Conservation (phyloP, 2,113 vertebrate genomes). For the Marmota flaviventris region DNA sequence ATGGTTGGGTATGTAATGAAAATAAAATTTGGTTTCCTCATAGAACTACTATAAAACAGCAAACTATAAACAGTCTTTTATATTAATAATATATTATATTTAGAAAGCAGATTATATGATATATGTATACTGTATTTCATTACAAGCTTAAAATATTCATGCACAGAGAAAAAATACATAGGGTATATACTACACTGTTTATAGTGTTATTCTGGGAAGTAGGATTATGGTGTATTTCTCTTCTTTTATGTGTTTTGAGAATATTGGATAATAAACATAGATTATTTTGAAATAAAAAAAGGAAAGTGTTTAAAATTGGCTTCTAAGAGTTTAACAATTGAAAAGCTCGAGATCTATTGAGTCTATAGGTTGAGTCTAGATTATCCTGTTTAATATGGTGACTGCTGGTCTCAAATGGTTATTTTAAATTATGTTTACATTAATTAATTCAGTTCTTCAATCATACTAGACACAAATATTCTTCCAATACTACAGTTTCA, state of each 20-base stretch:
- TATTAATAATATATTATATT: slow-evolving; percentile 76
- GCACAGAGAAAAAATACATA: neutral
- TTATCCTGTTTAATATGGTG: neutral
- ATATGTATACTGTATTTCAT: slow-evolving; percentile 60
- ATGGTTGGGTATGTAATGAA: slow-evolving; percentile 55
- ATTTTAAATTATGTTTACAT: slow-evolving; percentile 6
- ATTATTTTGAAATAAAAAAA: slow-evolving; percentile 12
- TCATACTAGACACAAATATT: neutral
- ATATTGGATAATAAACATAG: slow-evolving; percentile 37
- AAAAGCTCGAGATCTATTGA: neutral
- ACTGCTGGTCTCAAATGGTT: neutral
- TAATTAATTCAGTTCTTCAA: slow-evolving; percentile 2
- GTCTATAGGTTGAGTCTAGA: neutral
- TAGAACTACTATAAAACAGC: slow-evolving; percentile 32
- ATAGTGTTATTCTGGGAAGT: slow-evolving; percentile 47
- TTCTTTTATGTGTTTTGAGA: slow-evolving; percentile 47
- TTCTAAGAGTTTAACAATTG: slow-evolving; percentile 12
- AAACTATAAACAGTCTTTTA: slow-evolving; percentile 68
- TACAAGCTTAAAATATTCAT: slow-evolving; percentile 76
- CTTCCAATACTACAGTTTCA: neutral
- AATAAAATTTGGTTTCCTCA: slow-evolving; percentile 61
- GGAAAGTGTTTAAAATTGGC: neutral
- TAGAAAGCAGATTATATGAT: slow-evolving; percentile 67
- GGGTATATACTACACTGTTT: slow-evolving; percentile 28
- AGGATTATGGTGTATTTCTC: slow-evolving; percentile 15